phyloP scores from a whole-genome alignment of 2,797 vertebrate species.

The Lepus oiostolus region DNA sequence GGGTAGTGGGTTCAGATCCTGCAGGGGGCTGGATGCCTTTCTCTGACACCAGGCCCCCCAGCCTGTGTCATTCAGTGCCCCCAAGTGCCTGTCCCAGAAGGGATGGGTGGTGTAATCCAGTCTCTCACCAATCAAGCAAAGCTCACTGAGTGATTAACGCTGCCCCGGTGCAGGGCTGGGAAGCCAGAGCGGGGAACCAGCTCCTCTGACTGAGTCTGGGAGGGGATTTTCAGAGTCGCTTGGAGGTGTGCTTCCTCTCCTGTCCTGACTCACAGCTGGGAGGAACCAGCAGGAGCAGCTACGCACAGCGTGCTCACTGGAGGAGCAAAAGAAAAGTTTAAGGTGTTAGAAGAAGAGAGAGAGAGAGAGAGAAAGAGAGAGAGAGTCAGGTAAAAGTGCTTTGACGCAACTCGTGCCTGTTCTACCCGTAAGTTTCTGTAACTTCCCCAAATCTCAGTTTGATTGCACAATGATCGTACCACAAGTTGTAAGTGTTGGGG shows the following conservation, averaged over 20 bases:
- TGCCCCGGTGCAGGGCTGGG: background rate
- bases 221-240: background rate
- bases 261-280: background rate
- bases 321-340: background rate
- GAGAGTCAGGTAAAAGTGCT: background rate
- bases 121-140: constrained; percentile 4
- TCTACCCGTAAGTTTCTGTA: background rate
- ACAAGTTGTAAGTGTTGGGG: background rate
- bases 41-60: background rate
- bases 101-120: background rate
- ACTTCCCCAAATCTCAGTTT: background rate
- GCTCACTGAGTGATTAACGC: constrained; percentile 42
- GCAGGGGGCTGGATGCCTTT: background rate
- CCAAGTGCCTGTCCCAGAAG: background rate
- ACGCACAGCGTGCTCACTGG: background rate
- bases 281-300: too few relatives aligned
- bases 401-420: background rate
- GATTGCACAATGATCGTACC: background rate
- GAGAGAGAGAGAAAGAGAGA: background rate
- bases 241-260: background rate
- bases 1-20: background rate
- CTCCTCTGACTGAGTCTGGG: background rate
- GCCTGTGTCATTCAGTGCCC: background rate
- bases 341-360: background rate
- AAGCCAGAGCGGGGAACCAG: background rate